Base-by-base conservation (phyloP, 2,888 invertebrate species). In the Clepsis dumicolana region DNA sequence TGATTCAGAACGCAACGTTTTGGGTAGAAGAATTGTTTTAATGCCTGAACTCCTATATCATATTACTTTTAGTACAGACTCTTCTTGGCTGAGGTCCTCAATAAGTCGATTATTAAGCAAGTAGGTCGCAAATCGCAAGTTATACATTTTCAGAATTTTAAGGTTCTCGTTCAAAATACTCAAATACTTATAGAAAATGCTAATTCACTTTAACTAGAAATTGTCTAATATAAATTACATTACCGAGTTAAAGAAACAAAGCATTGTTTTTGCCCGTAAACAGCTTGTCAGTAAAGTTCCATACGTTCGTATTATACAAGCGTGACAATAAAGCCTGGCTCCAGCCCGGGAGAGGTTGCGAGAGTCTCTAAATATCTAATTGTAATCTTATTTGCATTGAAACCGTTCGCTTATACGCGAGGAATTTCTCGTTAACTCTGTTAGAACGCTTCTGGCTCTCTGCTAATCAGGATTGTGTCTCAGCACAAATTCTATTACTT, bases 321-420 rank as follows among this genome's bases (percentile, higher is more conserved):
- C 64, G 73, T 71, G 68, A 76, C 80, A 80, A 82, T 82, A 83
- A 83, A 80, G 79, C 76, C 80, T 83, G 80, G 80, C 78, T 82
- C 77, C 18, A 1, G 73, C 81, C 82, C 83, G 81, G 81, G 77
- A 77, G 80, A 24, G 79, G 75, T 79, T 81, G 77, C 76, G 79
- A 79, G 75, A 77, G 80, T 80, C 80, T 82, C 81, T 82, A 83
- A 86, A 86, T 86, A 85, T 83, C 80, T 86, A 83, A 85, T 85
- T 85, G 84, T 85, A 83, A 86, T 82, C 82, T 82, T 81, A 86
- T 87, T 87, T 85, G 82, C 84, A 87, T 87, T 83, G 83, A 83
- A 84, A 84, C 80, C 80, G 79, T 81, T 81, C 77, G 73, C 77
- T 78, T 74, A 74, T 77, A 77, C 76, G 72, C 73, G 75, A 78